These are phyloP conservation scores for Myotis findleyi DNA, from an alignment of 2,797 vertebrate genomes.

Conservation along the genomic window DNA sequence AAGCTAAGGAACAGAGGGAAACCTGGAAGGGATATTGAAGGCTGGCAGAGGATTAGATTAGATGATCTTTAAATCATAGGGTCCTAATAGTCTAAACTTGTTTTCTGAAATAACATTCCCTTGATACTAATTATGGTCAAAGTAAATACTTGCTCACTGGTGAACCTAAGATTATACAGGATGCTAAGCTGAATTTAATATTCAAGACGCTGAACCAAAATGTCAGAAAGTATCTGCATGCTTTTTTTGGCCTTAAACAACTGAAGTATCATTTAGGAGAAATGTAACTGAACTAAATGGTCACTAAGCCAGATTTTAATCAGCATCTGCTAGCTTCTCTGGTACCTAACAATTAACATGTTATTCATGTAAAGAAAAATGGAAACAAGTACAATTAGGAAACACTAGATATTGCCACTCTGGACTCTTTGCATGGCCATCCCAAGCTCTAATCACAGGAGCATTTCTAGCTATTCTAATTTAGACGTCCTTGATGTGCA, in stretches of 20 bases:
- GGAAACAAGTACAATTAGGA: not conserved
- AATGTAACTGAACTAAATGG: constrained; percentile 42
- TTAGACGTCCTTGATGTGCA: constrained; percentile 18
- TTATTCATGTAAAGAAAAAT: constrained; percentile 11
- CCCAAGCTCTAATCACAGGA: not conserved
- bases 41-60: not conserved
- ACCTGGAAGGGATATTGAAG: not conserved
- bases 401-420: not conserved
- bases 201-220: constrained; percentile 38
- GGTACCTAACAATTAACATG: not conserved
- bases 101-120: not conserved
- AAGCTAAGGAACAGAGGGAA: not conserved
- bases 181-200: constrained; percentile 46
- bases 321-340: not conserved
- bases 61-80: not conserved
- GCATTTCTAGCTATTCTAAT: not conserved
- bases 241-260: not conserved
- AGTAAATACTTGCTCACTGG: not conserved
- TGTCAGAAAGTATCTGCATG: not conserved
- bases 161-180: not conserved
- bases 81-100: not conserved
- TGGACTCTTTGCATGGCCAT: not conserved
- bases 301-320: constrained; percentile 27
- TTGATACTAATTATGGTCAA: constrained; percentile 17
- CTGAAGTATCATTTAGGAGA: constrained; percentile 13